Evolutionary conservation across 2,113 vertebrate species (phyloP).

Genomic region (Patagioenas fasciata): DNA sequence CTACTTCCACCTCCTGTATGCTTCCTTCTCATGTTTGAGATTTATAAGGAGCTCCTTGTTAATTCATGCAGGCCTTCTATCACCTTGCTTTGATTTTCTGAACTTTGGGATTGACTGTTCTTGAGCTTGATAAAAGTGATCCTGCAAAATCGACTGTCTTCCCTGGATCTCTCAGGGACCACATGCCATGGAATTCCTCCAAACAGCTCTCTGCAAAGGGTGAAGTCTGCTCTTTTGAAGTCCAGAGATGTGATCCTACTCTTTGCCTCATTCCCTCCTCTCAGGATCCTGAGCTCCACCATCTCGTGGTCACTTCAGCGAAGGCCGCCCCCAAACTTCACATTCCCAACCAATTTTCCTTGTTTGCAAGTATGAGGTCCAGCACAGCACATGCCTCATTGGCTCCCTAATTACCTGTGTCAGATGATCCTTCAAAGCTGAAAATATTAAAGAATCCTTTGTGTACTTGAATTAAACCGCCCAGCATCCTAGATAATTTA

Average conservation of each 20-base stretch:
- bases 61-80: background rate
- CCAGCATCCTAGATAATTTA: background rate
- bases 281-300: background rate
- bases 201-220: background rate
- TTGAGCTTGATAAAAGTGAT: background rate
- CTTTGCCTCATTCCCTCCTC: background rate
- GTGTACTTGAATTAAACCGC: background rate
- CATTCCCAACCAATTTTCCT: background rate
- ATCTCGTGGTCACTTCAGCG: background rate
- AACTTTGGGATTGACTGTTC: background rate
- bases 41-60: background rate
- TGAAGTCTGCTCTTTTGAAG: background rate
- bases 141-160: background rate
- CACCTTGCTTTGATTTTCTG: background rate
- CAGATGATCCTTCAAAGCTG: background rate
- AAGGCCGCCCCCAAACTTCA: background rate
- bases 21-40: background rate
- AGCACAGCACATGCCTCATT: background rate
- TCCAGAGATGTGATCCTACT: background rate
- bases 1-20: rapidly evolving
- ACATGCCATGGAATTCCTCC: background rate
- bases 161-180: background rate
- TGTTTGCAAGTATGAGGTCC: background rate
- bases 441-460: background rate
- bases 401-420: background rate